phyloP scores from a whole-genome alignment of 2,113 vertebrate species.

The Sylvietta virens region DNA sequence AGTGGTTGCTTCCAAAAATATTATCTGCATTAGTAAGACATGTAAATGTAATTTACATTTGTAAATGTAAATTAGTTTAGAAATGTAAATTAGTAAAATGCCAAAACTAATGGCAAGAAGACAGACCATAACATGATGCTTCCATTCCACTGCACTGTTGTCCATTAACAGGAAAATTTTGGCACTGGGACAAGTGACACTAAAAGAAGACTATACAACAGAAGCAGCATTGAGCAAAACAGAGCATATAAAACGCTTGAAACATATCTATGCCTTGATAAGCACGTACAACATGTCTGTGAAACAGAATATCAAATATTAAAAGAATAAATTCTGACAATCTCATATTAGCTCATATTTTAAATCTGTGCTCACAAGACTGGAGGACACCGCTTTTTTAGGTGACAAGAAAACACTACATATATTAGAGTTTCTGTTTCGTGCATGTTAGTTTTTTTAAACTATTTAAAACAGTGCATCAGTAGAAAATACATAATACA shows the following conservation, averaged over 20 bases:
- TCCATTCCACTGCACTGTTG: background rate
- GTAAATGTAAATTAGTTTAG: too few species aligned
- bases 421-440: background rate
- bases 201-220: background rate
- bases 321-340: background rate
- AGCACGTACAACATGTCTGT: background rate
- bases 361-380: background rate
- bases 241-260: background rate
- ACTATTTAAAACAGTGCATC: background rate
- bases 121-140: background rate
- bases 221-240: background rate
- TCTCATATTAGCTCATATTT: background rate
- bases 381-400: background rate
- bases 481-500: background rate
- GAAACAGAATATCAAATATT: background rate
- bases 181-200: background rate
- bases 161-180: background rate
- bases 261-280: background rate
- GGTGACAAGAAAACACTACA: rapidly evolving
- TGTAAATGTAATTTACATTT: too few species aligned
- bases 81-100: too few species aligned
- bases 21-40: background rate
- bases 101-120: background rate
- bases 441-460: background rate
- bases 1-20: background rate